Base-by-base conservation (phyloP, 2,797 vertebrate species). In the Simalia tracyae region DNA sequence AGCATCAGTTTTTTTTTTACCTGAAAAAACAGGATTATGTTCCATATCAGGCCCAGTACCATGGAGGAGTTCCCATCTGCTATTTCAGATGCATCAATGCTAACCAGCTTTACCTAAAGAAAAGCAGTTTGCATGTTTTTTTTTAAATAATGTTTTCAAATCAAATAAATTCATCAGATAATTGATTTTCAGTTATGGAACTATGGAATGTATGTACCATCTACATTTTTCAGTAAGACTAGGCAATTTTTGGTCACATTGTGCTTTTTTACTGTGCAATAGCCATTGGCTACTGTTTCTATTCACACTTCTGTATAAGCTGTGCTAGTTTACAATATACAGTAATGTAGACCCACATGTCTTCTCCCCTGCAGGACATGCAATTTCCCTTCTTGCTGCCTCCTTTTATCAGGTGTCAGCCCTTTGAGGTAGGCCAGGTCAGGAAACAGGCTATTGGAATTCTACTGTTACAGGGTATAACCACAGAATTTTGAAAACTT, bases 21-120 rank as follows among this genome's bases (percentile, higher is more conserved):
- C 98, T 99, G 99, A 95, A 99, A 99, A 97, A 99, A 99, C 91
- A 99, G 98, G 94, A 99, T 99, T 96, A 99, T 99, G 97, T 99
- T 99, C 99, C 99, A 99, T 96, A 99, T 98, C 93, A 99, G 98
- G 59, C 99, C 99, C n/a, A 99, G 98, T 88, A 99, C 98, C 96
- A 99, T 97, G 68, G 99, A 99, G 42, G 99, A 97, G 97, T 99
- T 99, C 95, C 99, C 99, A 93, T 99, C 99, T 0, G 98, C 98
- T 89, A 99, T 98, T 95, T 99, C 99, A 4, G 98, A 98, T 12
- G 99, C 99, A 72, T 99, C 99, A 0, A 99, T 99, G 95, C 99
- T 99, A 94, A 99, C 98, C 94, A 99, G 98, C 95, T 99, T 99
- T 24, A 99, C 99, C 99, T 99, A 95, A 28, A 90, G 76, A 63